phyloP scores from a whole-genome alignment of 2,888 invertebrate genomes.

The Archaeoteleia sp. region DNA sequence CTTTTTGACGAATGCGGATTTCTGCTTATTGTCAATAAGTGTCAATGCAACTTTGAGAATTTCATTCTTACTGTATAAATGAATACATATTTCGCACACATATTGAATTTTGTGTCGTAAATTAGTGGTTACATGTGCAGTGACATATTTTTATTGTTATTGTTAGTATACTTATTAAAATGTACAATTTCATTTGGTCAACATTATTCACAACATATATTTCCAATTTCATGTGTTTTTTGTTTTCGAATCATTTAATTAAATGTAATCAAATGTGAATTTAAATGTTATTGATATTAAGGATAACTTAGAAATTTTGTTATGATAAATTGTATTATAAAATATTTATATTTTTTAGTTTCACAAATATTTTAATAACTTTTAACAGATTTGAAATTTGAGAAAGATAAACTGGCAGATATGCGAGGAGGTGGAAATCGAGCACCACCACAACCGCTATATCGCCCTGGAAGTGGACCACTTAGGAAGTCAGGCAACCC shows the following conservation, averaged over 20 bases:
- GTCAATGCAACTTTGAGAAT: slow-evolving; percentile 19
- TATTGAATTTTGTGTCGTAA: no score
- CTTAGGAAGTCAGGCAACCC: slow-evolving; percentile 81
- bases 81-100: slow-evolving; percentile 10
- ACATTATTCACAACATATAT: no score
- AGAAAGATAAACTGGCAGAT: no score
- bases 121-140: no score
- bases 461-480: slow-evolving; percentile 86
- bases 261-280: no score
- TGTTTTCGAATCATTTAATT: background rate
- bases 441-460: slow-evolving; percentile 83
- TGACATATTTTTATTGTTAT: no score
- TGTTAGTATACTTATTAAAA: no score
- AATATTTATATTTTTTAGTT: background rate
- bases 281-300: no score
- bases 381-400: no score
- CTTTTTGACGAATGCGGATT: slow-evolving; percentile 8
- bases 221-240: background rate
- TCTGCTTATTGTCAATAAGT: slow-evolving; percentile 29
- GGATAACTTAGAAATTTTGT: no score
- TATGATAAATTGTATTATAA: no score
- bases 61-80: background rate
- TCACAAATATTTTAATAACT: background rate
- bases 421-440: slow-evolving; percentile 79
- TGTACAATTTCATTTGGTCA: background rate